phyloP scores from a whole-genome alignment of 2,113 vertebrate genomes.

The Sprattus sprattus region DNA sequence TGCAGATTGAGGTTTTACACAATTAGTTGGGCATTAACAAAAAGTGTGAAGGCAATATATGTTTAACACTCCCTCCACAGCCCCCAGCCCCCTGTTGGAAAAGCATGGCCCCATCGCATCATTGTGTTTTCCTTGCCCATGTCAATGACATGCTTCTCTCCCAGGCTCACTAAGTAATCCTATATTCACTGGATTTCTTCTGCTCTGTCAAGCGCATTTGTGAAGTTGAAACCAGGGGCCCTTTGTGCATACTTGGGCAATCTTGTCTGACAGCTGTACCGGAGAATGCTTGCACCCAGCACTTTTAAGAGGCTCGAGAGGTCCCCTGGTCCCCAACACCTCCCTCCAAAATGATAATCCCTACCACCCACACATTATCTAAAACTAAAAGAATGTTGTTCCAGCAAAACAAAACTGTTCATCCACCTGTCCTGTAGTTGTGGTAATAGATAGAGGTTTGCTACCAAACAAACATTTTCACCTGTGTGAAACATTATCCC shows the following conservation, averaged over 20 bases:
- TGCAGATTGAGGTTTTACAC: too few species aligned
- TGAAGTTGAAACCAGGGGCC: slow-evolving; percentile 39
- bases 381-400: neutral
- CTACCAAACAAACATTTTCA: too few species aligned
- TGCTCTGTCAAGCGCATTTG: slow-evolving; percentile 49
- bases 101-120: neutral
- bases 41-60: neutral
- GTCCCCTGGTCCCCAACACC: slow-evolving; percentile 18
- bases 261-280: slow-evolving; percentile 49
- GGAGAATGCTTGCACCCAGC: slow-evolving; percentile 37
- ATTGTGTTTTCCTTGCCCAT: slow-evolving; percentile 32
- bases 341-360: neutral
- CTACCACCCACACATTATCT: neutral
- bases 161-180: slow-evolving; percentile 39
- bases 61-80: too few species aligned
- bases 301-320: slow-evolving; percentile 39
- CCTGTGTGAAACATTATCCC: too few species aligned
- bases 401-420: too few species aligned
- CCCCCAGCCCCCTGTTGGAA: neutral
- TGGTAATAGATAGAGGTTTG: too few species aligned
- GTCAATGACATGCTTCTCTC: slow-evolving; percentile 30
- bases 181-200: slow-evolving; percentile 49
- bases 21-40: too few species aligned
- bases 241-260: slow-evolving; percentile 46
- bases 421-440: too few species aligned